Evolutionary conservation across 2,797 vertebrate species (phyloP).

Genomic region (Dryobates pubescens): DNA sequence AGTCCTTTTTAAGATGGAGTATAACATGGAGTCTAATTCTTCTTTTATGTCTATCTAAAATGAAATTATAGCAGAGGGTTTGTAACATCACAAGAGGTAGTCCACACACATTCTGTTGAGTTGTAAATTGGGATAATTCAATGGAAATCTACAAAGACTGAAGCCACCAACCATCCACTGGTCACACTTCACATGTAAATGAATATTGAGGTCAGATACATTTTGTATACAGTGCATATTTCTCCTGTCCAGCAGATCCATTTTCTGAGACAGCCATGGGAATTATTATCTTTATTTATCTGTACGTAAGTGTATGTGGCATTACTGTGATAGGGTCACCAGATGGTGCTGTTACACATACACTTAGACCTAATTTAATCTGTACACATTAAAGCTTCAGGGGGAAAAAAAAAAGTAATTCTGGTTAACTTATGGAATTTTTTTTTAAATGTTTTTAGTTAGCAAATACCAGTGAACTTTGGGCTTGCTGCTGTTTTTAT

Average conservation of each 20-base stretch:
- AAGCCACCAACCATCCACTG: neutral
- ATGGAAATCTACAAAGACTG: neutral
- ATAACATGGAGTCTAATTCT: neutral
- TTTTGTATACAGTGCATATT: neutral
- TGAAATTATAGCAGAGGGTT: neutral
- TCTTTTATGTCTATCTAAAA: neutral
- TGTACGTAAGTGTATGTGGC: neutral
- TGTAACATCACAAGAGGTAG: neutral
- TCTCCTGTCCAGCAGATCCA: neutral
- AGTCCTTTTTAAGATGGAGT: neutral
- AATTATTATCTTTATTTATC: neutral
- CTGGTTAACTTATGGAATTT: neutral
- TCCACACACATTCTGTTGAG: neutral
- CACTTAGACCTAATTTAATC: neutral
- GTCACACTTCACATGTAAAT: neutral
- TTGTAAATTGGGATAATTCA: neutral
- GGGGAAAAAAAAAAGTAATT: neutral
- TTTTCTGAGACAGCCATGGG: neutral
- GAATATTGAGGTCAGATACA: neutral
- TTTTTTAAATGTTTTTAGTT: neutral
- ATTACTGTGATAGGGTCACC: neutral
- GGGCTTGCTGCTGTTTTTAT: neutral
- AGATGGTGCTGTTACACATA: constrained; percentile 6
- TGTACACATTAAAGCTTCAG: neutral
- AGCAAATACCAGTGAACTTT: neutral